Conservation (phyloP, 2,888 invertebrate species). For the Agonopterix arenella region DNA sequence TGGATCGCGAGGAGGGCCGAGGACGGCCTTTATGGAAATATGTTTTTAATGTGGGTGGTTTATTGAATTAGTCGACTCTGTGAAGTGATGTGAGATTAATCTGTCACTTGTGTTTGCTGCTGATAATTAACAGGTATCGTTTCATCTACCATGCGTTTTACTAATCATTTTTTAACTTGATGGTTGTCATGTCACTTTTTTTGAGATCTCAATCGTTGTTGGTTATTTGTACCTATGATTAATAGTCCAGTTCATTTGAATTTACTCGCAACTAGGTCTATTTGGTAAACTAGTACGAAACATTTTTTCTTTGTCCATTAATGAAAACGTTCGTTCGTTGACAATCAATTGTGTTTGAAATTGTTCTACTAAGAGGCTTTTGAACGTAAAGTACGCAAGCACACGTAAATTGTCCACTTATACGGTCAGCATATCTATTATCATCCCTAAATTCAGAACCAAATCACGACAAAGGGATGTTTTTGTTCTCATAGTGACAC, state of each 20-base stretch:
- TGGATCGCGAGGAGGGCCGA: slow-evolving; percentile 58
- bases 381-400: background rate
- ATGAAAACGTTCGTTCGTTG: too few species aligned
- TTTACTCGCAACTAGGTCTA: too few species aligned
- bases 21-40: slow-evolving; percentile 66
- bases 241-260: too few species aligned
- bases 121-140: slow-evolving; percentile 32
- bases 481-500: slow-evolving; percentile 53
- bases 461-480: slow-evolving; percentile 49
- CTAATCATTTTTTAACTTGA: slow-evolving; percentile 3
- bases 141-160: background rate
- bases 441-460: slow-evolving; percentile 38
- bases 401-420: slow-evolving; percentile 41
- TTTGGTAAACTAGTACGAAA: too few species aligned
- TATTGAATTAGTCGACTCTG: slow-evolving; percentile 69
- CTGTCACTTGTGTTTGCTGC: slow-evolving; percentile 45
- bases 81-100: slow-evolving; percentile 58
- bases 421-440: slow-evolving; percentile 48
- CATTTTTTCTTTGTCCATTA: too few species aligned
- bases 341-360: too few species aligned
- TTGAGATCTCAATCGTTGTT: too few species aligned
- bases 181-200: background rate
- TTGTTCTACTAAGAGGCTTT: background rate
- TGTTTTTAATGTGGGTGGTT: slow-evolving; percentile 74
- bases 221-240: too few species aligned